phyloP scores from a whole-genome alignment of 2,797 vertebrate species.

The Acrossocheilus fasciatus region DNA sequence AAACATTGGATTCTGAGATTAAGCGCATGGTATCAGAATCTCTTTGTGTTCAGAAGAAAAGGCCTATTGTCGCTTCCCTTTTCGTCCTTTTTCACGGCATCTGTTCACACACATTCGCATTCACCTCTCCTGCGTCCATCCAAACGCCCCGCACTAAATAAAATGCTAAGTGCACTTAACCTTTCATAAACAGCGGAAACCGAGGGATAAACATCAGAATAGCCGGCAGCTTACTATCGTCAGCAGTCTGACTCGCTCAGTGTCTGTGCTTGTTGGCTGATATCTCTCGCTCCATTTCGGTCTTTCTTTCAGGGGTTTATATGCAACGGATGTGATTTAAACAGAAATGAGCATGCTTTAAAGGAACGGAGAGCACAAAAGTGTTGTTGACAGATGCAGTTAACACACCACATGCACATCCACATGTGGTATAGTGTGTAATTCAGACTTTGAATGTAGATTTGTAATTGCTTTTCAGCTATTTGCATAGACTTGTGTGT shows the following conservation, averaged over 20 bases:
- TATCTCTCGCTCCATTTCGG: neutral
- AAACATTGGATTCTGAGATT: slow-evolving; percentile 30
- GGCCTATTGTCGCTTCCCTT: neutral
- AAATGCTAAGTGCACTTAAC: slow-evolving; percentile 54
- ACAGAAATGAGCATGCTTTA: slow-evolving; percentile 4
- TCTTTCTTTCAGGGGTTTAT: neutral
- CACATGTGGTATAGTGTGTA: neutral
- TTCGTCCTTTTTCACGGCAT: neutral
- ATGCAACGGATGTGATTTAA: slow-evolving; percentile 4
- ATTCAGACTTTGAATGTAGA: slow-evolving; percentile 2
- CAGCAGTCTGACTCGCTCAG: slow-evolving; percentile 15
- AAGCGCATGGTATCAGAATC: neutral
- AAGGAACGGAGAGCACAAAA: neutral
- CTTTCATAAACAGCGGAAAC: slow-evolving; percentile 39
- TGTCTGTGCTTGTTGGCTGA: slow-evolving; percentile 14
- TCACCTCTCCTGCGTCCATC: neutral
- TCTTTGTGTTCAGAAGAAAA: slow-evolving; percentile 24
- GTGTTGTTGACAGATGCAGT: slow-evolving; percentile 1
- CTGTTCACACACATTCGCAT: neutral
- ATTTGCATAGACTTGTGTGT: slow-evolving; percentile 25
- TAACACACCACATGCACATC: neutral
- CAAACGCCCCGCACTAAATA: neutral
- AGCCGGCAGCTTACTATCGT: slow-evolving; percentile 1
- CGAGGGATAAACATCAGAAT: slow-evolving; percentile 19
- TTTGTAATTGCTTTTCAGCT: slow-evolving; percentile 2